Conservation (phyloP, 1,140 invertebrate genomes). For the Heterodera schachtii region DNA sequence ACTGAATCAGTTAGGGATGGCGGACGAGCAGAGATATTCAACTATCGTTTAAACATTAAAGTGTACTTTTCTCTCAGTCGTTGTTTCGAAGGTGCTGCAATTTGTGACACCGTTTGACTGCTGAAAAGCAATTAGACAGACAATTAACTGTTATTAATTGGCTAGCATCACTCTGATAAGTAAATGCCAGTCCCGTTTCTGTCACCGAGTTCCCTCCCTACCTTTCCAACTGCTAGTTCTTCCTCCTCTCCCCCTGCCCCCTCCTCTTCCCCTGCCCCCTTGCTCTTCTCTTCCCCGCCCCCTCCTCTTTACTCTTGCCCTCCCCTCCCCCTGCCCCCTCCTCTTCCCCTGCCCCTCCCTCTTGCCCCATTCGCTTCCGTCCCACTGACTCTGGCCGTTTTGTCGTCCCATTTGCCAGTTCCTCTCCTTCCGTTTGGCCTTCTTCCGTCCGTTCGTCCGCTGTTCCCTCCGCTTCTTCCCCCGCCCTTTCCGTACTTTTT, state of each 20-base stretch:
- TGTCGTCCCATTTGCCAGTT: neutral
- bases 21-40: no score
- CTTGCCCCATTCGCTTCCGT: no score
- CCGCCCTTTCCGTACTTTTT: slow-evolving; percentile 25
- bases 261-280: no score
- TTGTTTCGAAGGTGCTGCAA: neutral
- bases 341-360: no score
- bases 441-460: slow-evolving; percentile 12
- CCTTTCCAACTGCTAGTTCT: neutral
- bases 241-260: no score
- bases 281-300: no score
- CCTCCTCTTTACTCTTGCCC: no score
- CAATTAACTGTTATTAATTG: no score
- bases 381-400: neutral
- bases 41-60: neutral
- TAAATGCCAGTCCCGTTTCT: no score
- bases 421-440: neutral
- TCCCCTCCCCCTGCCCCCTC: no score
- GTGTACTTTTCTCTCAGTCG: neutral
- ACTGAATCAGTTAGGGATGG: neutral
- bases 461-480: neutral
- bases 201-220: neutral
- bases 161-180: no score
- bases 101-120: neutral
- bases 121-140: neutral